Evolutionary conservation across 2,888 invertebrate species (phyloP).

Genomic region (Microctonus aethiopoides): DNA sequence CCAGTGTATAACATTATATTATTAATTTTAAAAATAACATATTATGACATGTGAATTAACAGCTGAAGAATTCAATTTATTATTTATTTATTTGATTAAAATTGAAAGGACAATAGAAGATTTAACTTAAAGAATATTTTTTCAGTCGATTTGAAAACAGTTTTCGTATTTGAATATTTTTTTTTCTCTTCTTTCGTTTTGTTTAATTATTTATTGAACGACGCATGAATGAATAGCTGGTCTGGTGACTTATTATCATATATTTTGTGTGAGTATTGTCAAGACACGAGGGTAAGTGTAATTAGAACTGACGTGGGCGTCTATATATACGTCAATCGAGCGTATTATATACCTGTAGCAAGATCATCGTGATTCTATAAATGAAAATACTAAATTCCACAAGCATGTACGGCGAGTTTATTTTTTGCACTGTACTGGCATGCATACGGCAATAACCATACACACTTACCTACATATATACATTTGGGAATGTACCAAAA

Average conservation of each 20-base stretch:
- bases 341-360: conserved; percentile 11
- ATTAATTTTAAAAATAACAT: background rate
- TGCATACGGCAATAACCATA: background rate
- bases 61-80: no score
- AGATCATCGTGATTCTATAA: conserved; percentile 41
- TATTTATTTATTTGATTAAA: no score
- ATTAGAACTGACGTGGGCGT: conserved; percentile 41
- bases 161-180: no score
- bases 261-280: conserved; percentile 33
- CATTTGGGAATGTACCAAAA: background rate
- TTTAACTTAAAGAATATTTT: no score
- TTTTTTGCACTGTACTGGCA: conserved; percentile 43
- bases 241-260: conserved; percentile 17
- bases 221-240: conserved; percentile 12
- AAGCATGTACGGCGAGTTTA: conserved; percentile 45
- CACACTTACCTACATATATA: background rate
- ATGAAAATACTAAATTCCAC: conserved; percentile 48
- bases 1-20: background rate
- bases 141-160: no score
- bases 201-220: no score
- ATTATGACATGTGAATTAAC: no score
- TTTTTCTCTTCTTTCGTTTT: no score
- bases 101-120: no score
- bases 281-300: conserved; percentile 36
- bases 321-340: conserved; percentile 13